phyloP scores from a whole-genome alignment of 2,797 vertebrate species.

The Gadopsis bispinosus region DNA sequence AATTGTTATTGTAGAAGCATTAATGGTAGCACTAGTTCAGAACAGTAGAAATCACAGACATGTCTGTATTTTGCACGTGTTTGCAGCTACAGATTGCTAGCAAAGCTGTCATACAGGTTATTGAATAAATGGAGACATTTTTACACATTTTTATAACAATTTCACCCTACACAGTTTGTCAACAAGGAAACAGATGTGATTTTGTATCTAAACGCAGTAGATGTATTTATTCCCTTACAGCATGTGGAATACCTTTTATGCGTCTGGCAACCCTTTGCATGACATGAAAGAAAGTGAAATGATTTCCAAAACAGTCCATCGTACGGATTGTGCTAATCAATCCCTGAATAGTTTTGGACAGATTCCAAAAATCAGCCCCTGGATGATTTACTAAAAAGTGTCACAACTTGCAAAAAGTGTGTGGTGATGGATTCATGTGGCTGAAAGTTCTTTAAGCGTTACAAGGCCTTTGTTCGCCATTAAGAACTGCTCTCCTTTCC shows the following conservation, averaged over 20 bases:
- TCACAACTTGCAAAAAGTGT: slow-evolving; percentile 20
- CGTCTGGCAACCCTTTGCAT: slow-evolving; percentile 17
- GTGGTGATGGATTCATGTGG: slow-evolving; percentile 42
- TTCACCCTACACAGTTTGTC: slow-evolving; percentile 20
- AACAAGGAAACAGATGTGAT: slow-evolving; percentile 11
- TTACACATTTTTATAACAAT: slow-evolving; percentile 24
- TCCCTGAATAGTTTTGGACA: slow-evolving; percentile 17
- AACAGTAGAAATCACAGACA: background rate
- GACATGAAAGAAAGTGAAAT: background rate
- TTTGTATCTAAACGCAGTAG: slow-evolving; percentile 4
- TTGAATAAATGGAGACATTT: slow-evolving; percentile 2
- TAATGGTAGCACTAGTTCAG: background rate
- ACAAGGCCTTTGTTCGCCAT: slow-evolving; percentile 47
- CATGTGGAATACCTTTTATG: background rate
- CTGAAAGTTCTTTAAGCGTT: slow-evolving; percentile 44
- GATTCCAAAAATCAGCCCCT: slow-evolving; percentile 29
- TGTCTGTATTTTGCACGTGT: background rate
- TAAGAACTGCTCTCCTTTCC: slow-evolving; percentile 49
- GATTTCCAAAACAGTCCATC: background rate
- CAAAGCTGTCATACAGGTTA: background rate
- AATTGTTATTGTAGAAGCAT: background rate
- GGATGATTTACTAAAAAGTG: slow-evolving; percentile 23
- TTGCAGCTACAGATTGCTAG: background rate
- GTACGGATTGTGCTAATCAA: slow-evolving; percentile 8
- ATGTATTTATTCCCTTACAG: slow-evolving; percentile 18